Evolutionary conservation across 2,888 invertebrate genomes (phyloP).

Genomic region (Drosophila nr. perissopoda): DNA sequence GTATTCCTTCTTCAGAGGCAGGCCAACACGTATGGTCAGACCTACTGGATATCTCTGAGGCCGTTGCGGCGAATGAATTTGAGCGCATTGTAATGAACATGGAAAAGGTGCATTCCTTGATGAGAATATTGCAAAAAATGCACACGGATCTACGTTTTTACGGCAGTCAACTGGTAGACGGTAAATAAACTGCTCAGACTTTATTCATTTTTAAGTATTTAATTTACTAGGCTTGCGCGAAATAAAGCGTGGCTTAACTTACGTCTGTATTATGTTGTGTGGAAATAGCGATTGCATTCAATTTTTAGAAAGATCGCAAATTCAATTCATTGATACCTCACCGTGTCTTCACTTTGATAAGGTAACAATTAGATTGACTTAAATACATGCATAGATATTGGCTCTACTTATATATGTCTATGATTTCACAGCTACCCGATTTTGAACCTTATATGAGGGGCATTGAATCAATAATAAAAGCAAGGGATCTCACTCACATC

Average conservation of each 20-base stretch:
- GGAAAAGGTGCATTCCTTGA: background rate
- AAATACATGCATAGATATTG: background rate
- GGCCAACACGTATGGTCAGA: background rate
- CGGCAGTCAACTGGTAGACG: background rate
- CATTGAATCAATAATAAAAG: background rate
- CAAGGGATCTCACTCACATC: background rate
- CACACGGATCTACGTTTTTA: background rate
- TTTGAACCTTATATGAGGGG: background rate
- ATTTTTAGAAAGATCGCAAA: background rate
- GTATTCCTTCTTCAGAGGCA: background rate
- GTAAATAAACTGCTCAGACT: background rate
- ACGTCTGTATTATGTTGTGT: background rate
- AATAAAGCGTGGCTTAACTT: background rate
- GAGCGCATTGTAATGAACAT: background rate
- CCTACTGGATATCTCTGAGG: background rate
- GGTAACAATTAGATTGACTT: background rate
- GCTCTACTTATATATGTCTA: background rate
- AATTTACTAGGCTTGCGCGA: background rate
- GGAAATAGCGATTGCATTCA: background rate
- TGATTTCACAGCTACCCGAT: background rate
- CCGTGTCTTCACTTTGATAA: constrained; percentile 5
- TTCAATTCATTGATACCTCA: constrained; percentile 3
- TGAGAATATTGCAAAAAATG: background rate
- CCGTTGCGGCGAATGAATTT: background rate
- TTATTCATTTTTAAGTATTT: background rate